Percentiles rank a stretch among this genome's conserved stretches.
Conservation (phyloP, 2,888 invertebrate species). For the Acrocyrtus sp. region DNA sequence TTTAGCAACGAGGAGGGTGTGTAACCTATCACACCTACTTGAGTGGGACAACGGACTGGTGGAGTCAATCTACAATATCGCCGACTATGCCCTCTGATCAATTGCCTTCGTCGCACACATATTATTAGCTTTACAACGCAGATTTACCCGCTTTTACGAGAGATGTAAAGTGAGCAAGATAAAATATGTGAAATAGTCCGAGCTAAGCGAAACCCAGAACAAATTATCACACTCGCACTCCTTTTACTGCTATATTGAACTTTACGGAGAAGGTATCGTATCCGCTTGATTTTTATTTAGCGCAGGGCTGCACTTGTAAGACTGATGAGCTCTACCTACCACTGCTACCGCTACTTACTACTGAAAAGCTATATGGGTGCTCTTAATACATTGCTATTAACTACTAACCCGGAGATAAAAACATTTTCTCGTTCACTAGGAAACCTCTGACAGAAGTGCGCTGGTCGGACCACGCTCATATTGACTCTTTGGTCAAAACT, state of each 20-base stretch:
- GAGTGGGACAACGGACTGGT: conserved; percentile 47
- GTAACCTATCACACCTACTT: conserved; percentile 48
- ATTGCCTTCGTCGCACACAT: conserved; percentile 24
- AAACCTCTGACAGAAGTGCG: no score
- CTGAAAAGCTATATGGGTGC: no score
- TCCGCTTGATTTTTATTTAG: no score
- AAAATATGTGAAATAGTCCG: background rate
- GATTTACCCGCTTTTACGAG: background rate
- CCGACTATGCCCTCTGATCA: conserved; percentile 39
- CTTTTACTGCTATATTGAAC: conserved; percentile 13
- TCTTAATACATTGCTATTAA: no score
- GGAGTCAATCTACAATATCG: conserved; percentile 45
- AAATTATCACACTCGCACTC: conserved; percentile 44
- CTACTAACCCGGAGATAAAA: no score
- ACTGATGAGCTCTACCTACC: no score
- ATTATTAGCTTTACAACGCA: background rate
- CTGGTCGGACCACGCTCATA: no score
- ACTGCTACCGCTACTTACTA: no score
- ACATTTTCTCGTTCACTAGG: no score
- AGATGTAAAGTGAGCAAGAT: background rate
- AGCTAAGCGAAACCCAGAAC: conserved; percentile 19
- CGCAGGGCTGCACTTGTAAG: no score
- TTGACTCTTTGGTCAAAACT: no score
- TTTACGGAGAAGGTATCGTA: no score
- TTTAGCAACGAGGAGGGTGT: conserved; percentile 44